These are phyloP conservation scores for Capreolus pygargus DNA, from an alignment of 2,113 vertebrate species.

Conservation along the genomic window DNA sequence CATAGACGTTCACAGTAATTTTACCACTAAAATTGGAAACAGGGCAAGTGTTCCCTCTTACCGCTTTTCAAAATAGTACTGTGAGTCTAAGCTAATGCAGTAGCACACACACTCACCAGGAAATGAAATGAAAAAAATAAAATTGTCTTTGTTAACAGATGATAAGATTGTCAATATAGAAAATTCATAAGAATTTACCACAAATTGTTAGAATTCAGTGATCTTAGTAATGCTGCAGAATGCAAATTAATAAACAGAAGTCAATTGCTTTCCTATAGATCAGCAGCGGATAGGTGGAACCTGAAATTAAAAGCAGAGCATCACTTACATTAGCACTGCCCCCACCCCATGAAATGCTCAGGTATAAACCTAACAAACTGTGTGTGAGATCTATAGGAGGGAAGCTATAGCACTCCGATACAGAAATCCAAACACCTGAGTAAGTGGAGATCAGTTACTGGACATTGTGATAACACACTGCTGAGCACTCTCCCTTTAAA, in stretches of 20 bases:
- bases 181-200: neutral
- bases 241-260: neutral
- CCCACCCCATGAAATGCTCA: neutral
- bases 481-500: neutral
- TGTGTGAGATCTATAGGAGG: neutral
- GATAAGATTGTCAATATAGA: neutral
- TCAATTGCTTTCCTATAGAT: neutral
- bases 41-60: neutral
- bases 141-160: neutral
- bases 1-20: rapidly evolving
- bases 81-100: rapidly evolving
- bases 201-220: neutral
- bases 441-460: neutral
- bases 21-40: neutral
- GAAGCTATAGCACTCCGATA: neutral
- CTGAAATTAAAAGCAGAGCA: neutral
- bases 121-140: neutral
- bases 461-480: neutral
- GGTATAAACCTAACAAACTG: neutral
- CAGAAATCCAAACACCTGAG: neutral
- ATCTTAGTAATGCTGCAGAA: neutral
- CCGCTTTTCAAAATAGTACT: neutral
- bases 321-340: neutral
- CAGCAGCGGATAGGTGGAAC: neutral
- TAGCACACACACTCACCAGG: neutral